Percentiles rank a stretch among this genome's conserved stretches.
phyloP scores from a whole-genome alignment of 2,113 vertebrate species.

The Oncorhynchus kisutch region DNA sequence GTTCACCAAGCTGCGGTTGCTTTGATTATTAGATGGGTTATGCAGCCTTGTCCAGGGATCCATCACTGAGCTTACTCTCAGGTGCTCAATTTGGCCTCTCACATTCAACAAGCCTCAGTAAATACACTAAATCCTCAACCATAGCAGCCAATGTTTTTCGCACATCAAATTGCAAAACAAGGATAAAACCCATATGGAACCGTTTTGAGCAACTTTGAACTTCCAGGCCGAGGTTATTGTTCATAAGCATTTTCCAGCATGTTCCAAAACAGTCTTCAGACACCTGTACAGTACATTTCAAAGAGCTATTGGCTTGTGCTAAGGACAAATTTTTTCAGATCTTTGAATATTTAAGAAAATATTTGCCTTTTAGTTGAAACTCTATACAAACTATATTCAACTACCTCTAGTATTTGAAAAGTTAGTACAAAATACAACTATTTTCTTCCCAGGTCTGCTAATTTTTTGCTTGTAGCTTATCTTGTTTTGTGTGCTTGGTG shows the following conservation, averaged over 20 bases:
- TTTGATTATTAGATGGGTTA: background rate
- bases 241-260: background rate
- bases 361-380: too few species aligned
- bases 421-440: too few species aligned
- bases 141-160: slow-evolving; percentile 1
- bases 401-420: too few species aligned
- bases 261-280: background rate
- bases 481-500: too few species aligned
- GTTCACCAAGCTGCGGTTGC: background rate
- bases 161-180: background rate
- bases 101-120: background rate
- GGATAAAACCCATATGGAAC: background rate
- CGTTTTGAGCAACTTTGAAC: background rate
- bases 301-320: background rate
- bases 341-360: too few species aligned
- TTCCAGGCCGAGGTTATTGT: background rate
- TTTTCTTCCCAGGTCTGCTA: too few species aligned
- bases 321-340: too few species aligned
- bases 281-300: background rate
- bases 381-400: too few species aligned
- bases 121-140: background rate
- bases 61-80: background rate
- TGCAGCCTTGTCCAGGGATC: background rate
- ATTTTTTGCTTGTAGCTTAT: too few species aligned
- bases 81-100: background rate